Base-by-base conservation (phyloP, 2,888 invertebrate genomes). In the Oligia fasciuncula region DNA sequence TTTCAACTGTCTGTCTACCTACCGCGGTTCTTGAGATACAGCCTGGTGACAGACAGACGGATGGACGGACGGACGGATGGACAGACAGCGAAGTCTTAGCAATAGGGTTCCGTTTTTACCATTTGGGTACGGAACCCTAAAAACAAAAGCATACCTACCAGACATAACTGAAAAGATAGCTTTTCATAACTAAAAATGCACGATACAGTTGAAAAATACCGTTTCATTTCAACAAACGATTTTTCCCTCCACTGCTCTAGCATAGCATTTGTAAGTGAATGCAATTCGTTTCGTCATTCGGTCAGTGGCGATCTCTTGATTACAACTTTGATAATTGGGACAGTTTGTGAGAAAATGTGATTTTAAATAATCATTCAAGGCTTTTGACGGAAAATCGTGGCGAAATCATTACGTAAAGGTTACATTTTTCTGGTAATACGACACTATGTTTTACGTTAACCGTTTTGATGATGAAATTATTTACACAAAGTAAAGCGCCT, bases 161-260 rank as follows among this genome's bases (percentile, higher is more conserved):
- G 19, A 54, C 46, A 46, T 79, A 84, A 86, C 86, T 84, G 73
- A 80, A 84, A 86, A 65, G 66, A 60, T 63, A 70, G 29, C 69
- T 76, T 80, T 87, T 87, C 84, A 87, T 87, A 87, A 85, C 73
- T 65, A 70, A 73, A 78, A 83, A 77, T 29, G 46, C 60, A 84
- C 63, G 49, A 73, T 19, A 72, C 77, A 65, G 65, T 63, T 54
- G 65, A 60, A 73, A 72, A 57, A 73, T 65, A 84, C 67, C 70
- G 77, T 86, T 71, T 57, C n/a, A 72, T 63, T 70, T n/a, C 43
- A 74, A 60, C 84, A 87, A 85, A 83, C 82, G 62, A 85, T 87
- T 85, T 87, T 78, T 40, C 71, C 35, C 71, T 76, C 68, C 65
- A 74, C 67, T 13, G 82, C 77, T 85, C 85, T 88, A 69, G 76